Percentiles rank a stretch among this genome's conserved stretches.
Evolutionary conservation across 2,797 vertebrate species (phyloP).

Genomic region (Pantherophis alleghaniensis): DNA sequence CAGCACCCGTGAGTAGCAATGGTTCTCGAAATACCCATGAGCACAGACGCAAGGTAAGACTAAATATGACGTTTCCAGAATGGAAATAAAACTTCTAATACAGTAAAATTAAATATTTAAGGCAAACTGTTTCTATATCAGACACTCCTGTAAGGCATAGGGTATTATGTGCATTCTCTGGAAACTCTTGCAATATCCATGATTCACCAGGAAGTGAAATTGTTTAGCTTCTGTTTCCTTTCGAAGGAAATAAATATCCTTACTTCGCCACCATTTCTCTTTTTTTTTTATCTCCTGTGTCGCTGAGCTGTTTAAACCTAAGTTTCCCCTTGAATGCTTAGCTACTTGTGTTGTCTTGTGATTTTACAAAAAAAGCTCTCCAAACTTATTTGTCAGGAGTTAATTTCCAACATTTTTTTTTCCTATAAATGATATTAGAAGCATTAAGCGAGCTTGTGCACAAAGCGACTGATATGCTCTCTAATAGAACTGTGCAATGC

Average conservation of each 20-base stretch:
- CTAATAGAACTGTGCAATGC: neutral
- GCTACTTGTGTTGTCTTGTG: neutral
- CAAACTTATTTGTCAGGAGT: neutral
- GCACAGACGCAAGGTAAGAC: neutral
- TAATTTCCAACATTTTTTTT: neutral
- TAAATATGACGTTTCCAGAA: neutral
- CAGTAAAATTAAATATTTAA: neutral
- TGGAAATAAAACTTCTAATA: neutral
- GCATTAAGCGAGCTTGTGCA: neutral
- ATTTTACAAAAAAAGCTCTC: neutral
- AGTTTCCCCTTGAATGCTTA: neutral
- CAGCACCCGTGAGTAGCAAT: neutral
- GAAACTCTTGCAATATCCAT: neutral
- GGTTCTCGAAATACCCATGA: neutral
- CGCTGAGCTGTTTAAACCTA: neutral
- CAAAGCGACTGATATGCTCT: neutral
- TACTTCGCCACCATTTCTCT: neutral
- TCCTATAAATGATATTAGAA: neutral
- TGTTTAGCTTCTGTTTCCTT: neutral
- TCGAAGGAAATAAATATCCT: neutral
- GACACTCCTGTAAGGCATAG: neutral
- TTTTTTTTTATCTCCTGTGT: neutral
- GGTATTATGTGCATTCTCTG: neutral
- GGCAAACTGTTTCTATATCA: neutral
- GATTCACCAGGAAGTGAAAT: neutral